Conservation (phyloP, 2,113 vertebrate species). For the Lampris megalopsis region DNA sequence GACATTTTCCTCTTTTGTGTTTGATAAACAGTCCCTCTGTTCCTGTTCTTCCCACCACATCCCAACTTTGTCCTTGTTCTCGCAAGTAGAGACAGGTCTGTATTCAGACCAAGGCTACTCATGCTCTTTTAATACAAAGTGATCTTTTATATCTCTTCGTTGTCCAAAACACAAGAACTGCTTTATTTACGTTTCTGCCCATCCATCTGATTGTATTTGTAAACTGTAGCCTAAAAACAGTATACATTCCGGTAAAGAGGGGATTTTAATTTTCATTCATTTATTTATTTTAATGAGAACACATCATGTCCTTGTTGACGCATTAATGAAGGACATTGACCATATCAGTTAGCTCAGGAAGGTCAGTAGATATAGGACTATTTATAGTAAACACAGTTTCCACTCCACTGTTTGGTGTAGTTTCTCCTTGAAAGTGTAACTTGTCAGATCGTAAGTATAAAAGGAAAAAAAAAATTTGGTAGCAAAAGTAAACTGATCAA, state of each 20-base stretch:
- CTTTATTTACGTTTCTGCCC: no score
- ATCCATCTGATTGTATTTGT: no score
- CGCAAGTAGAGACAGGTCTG: not conserved
- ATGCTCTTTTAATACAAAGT: not conserved
- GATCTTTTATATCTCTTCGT: no score
- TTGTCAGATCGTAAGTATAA: no score
- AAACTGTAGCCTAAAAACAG: no score
- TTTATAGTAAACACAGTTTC: constrained; percentile 31
- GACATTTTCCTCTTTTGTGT: no score
- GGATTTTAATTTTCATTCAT: no score
- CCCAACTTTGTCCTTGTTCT: not conserved
- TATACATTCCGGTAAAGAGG: not conserved
- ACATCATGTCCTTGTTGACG: not conserved
- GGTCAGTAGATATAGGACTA: not conserved
- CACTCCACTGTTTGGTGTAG: not conserved
- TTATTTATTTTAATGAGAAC: not conserved
- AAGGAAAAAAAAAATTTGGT: no score
- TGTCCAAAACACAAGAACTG: no score
- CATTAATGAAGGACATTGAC: not conserved
- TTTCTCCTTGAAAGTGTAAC: constrained; percentile 24
- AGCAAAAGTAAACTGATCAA: no score
- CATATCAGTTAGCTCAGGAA: not conserved
- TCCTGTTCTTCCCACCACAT: no score
- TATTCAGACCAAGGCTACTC: not conserved
- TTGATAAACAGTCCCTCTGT: no score